Evolutionary conservation across 35 echinoderm and acorn worm genomes (phyloP), one percentile per base, ranked within the genome.

Genomic region (Lytechinus pictus): DNA sequence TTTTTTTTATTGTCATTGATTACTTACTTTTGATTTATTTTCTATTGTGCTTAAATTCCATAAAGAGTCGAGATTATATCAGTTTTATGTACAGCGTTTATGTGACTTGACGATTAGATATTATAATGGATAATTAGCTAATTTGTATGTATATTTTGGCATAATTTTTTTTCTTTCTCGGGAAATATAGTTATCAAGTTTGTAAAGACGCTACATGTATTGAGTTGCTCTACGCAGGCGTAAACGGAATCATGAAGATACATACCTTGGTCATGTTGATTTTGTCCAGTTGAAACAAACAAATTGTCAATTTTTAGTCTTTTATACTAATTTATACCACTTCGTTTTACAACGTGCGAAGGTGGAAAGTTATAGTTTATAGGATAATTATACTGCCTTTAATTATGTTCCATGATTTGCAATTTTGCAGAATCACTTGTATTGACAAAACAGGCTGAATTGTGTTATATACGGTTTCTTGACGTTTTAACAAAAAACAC

Each of bases 121-220:
- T 28, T 53, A 57, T n/a, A 93, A 53, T 57, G 10, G 29, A 93
- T 28, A 57, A 9, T 93, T 93, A 93, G 92, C 92, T 93, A 54
- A 55, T 57, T 54, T 93, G 92, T 93, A 93, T 93, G 92, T 93
- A 93, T 93, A 93, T 93, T 93, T 93, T 57, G 92, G 92, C 92
- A 93, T 57, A 53, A 53, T 53, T 54, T 93, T 93, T 93, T 44
- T 12, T 44, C 52, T 90, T 93, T 54, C 27, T 54, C 55, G 52
- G 92, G 27, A 93, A 54, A 93, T 28, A 93, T 28, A 54, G 57
- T 44, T 54, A 54, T 90, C 11, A 33, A 90, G 13, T 79, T 90
- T 90, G 88, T 90, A 90, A 79, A 79, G 66, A 79, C 66, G n/a
- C 66, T 79, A 44, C 33, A 44, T 44, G 33, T 44, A 71, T 71